Conservation (phyloP, 2,888 invertebrate species). For the Polyommatus iphigenia region DNA sequence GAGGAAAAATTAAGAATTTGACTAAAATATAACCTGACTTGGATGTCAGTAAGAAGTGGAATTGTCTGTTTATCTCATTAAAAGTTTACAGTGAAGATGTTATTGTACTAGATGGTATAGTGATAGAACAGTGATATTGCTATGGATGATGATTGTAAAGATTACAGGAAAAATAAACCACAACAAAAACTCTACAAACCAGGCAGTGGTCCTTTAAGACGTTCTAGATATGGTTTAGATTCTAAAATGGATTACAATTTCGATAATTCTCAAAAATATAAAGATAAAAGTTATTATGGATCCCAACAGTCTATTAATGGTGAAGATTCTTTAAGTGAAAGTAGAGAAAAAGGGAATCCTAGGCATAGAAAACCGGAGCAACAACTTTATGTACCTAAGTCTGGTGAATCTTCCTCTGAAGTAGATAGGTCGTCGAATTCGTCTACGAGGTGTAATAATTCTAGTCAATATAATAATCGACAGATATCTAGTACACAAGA, state of each 20-base stretch:
- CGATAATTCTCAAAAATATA: slow-evolving; percentile 57
- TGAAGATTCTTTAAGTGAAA: slow-evolving; percentile 51
- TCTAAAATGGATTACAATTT: slow-evolving; percentile 76
- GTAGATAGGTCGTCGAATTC: slow-evolving; percentile 59
- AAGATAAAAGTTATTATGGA: slow-evolving; percentile 61
- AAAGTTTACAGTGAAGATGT: slow-evolving; percentile 46
- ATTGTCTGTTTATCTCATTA: slow-evolving; percentile 32
- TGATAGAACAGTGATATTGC: slow-evolving; percentile 60
- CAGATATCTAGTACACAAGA: slow-evolving; percentile 63
- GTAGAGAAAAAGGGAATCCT: slow-evolving; percentile 54
- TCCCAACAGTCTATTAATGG: slow-evolving; percentile 68
- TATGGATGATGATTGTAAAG: slow-evolving; percentile 80
- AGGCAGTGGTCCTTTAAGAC: slow-evolving; percentile 87
- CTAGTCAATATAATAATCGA: slow-evolving; percentile 69
- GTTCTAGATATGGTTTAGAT: slow-evolving; percentile 82
- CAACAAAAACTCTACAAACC: slow-evolving; percentile 87
- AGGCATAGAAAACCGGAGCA: slow-evolving; percentile 72
- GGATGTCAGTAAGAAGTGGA: slow-evolving; percentile 47
- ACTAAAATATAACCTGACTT: slow-evolving; percentile 61
- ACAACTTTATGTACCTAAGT: slow-evolving; percentile 67
- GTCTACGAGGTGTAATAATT: slow-evolving; percentile 62
- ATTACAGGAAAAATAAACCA: slow-evolving; percentile 83
- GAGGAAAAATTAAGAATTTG: slow-evolving; percentile 41
- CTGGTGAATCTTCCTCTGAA: slow-evolving; percentile 60
- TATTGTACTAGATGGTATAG: slow-evolving; percentile 50